A percentile compares a stretch with the other conserved stretches of the same genome.
These are phyloP conservation scores for Oscarella lobularis DNA, from an alignment of 37 sponge, comb jelly and placozoan species.

Conservation along the genomic window DNA sequence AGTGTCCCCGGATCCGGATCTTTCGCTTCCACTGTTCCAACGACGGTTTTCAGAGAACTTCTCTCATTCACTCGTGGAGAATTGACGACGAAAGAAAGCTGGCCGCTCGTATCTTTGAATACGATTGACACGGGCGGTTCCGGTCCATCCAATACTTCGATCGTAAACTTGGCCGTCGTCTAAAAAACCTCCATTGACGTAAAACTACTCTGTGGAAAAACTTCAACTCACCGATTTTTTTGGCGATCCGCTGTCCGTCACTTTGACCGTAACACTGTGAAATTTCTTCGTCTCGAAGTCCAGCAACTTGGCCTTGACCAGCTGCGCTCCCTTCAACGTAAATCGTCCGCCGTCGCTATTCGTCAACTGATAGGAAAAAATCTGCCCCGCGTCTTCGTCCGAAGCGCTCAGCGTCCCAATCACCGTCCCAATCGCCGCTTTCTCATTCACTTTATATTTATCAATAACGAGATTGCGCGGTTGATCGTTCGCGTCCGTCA, in stretches of 20 bases:
- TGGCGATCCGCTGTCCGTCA: not conserved
- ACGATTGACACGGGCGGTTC: not conserved
- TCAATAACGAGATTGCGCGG: not conserved
- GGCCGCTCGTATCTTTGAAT: not conserved
- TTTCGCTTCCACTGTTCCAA: not conserved
- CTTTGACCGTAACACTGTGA: not conserved
- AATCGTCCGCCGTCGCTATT: not conserved
- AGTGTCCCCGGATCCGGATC: too few species aligned
- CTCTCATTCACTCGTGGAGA: constrained; percentile 1
- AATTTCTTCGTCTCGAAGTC: not conserved
- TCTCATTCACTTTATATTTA: not conserved
- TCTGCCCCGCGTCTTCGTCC: not conserved
- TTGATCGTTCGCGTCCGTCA: not conserved
- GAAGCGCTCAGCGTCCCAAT: not conserved
- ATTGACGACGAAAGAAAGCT: not conserved
- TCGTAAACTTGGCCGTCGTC: not conserved
- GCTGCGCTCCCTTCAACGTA: not conserved
- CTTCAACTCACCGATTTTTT: not conserved
- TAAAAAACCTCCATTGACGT: not conserved
- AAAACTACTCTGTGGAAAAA: not conserved
- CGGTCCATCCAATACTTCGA: not conserved
- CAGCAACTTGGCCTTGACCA: too few species aligned
- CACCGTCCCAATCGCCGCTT: not conserved
- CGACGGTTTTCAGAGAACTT: not conserved
- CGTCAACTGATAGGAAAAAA: not conserved